phyloP scores from a whole-genome alignment of 1,140 invertebrate genomes.

The Nilaparvata lugens region DNA sequence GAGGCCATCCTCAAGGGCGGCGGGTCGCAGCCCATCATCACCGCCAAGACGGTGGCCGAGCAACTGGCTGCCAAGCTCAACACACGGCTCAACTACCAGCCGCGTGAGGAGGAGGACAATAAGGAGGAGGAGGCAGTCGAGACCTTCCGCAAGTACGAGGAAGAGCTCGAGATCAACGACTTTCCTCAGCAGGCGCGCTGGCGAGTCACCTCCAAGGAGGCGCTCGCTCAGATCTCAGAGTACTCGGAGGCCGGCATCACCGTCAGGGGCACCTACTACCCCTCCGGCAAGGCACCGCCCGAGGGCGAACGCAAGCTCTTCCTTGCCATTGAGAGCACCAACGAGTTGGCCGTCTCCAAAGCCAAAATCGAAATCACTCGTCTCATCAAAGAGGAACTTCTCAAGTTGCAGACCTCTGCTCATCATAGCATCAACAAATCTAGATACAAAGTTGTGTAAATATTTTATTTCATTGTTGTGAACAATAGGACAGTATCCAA shows the following conservation, averaged over 20 bases:
- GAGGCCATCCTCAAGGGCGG: slow-evolving; percentile 84
- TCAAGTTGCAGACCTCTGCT: slow-evolving; percentile 81
- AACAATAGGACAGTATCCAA: too few species aligned
- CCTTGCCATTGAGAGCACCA: slow-evolving; percentile 97
- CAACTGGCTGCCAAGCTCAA: slow-evolving; percentile 93
- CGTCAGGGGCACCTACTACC: slow-evolving; percentile 94
- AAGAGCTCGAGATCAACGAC: slow-evolving; percentile 99
- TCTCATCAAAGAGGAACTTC: slow-evolving; percentile 94
- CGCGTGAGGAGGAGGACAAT: slow-evolving; percentile 61
- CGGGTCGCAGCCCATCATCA: slow-evolving; percentile 62
- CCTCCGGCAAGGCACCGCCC: slow-evolving; percentile 75
- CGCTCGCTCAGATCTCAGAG: slow-evolving; percentile 94
- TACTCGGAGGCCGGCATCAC: slow-evolving; percentile 98
- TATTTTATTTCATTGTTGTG: background rate
- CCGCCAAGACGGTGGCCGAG: slow-evolving; percentile 85
- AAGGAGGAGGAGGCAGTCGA: slow-evolving; percentile 51
- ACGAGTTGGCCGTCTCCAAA: slow-evolving; percentile 92
- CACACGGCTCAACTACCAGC: slow-evolving; percentile 94
- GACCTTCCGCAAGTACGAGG: slow-evolving; percentile 89
- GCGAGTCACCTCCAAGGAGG: slow-evolving; percentile 98
- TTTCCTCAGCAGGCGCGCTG: slow-evolving; percentile 98
- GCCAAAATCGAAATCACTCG: slow-evolving; percentile 97
- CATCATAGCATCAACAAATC: slow-evolving; percentile 84
- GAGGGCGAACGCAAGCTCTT: slow-evolving; percentile 96
- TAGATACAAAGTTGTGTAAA: slow-evolving; percentile 88